Conservation (phyloP, 1,140 invertebrate genomes). For the Phymastichus coffea region DNA sequence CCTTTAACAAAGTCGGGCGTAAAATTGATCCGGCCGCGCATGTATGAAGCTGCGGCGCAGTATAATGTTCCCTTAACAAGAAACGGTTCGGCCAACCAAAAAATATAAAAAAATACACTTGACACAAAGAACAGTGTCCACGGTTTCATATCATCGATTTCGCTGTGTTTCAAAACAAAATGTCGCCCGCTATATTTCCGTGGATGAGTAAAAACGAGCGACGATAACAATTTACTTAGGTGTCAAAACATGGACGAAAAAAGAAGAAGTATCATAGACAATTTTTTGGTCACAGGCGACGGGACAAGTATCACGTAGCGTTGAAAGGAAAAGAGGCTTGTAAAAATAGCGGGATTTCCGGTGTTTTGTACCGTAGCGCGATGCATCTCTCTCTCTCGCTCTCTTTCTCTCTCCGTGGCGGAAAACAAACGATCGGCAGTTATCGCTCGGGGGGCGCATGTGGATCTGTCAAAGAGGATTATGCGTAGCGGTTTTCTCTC, state of each 20-base stretch:
- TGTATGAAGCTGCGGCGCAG: background rate
- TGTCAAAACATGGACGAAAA: background rate
- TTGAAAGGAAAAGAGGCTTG: slow-evolving; percentile 28
- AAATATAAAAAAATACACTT: slow-evolving; percentile 11
- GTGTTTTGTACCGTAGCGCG: slow-evolving; percentile 27
- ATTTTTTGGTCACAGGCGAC: too few relatives aligned
- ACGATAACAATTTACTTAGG: too few relatives aligned
- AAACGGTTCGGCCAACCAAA: too few relatives aligned
- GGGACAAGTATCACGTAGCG: slow-evolving; percentile 7
- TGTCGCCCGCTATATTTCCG: too few relatives aligned
- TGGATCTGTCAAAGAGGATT: slow-evolving; percentile 14
- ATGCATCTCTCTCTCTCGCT: slow-evolving; percentile 11
- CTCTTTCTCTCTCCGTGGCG: slow-evolving; percentile 10
- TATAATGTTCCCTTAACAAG: background rate
- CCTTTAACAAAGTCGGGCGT: background rate
- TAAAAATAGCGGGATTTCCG: slow-evolving; percentile 40
- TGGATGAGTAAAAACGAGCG: too few relatives aligned
- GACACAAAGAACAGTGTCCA: background rate
- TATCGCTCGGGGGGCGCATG: background rate
- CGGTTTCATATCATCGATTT: slow-evolving; percentile 4
- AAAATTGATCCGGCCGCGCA: slow-evolving; percentile 16
- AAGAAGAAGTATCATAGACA: too few relatives aligned
- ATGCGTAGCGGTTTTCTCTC: background rate
- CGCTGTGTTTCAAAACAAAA: too few relatives aligned
- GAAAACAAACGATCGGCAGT: slow-evolving; percentile 34